These are phyloP conservation scores for Oryctolagus cuniculus DNA, from an alignment of 2,113 vertebrate species.

Conservation along the genomic window DNA sequence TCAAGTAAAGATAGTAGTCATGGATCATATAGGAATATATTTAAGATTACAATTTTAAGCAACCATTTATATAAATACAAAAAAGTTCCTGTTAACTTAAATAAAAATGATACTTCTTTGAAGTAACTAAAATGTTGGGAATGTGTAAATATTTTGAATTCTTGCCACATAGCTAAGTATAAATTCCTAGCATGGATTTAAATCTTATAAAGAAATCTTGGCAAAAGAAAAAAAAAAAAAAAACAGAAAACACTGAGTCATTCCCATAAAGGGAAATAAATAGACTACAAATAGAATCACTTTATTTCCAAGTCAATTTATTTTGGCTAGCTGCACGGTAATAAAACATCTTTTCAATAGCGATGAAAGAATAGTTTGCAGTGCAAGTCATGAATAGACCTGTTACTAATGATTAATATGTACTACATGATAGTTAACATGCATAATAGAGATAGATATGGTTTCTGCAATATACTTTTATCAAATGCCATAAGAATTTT, in stretches of 20 bases:
- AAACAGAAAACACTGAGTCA: conserved; percentile 53
- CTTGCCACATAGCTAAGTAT: conserved; percentile 53
- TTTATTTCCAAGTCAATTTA: conserved; percentile 71
- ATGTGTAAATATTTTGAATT: conserved; percentile 72
- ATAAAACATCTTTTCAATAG: conserved; percentile 28
- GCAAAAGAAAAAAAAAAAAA: conserved; percentile 55
- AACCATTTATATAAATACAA: conserved; percentile 36
- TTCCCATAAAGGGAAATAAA: conserved; percentile 72
- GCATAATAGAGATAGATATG: conserved; percentile 58
- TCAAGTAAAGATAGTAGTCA: conserved; percentile 57
- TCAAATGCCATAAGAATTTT: conserved; percentile 62
- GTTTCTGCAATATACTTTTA: conserved; percentile 74
- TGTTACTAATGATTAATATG: conserved; percentile 73
- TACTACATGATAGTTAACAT: conserved; percentile 67
- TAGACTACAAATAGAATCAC: conserved; percentile 67
- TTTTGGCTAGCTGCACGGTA: conserved; percentile 62
- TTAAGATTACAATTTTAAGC: conserved; percentile 59
- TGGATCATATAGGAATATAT: conserved; percentile 7
- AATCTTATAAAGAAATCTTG: conserved; percentile 66
- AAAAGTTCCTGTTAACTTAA: conserved; percentile 67
- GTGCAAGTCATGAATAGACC: conserved; percentile 50
- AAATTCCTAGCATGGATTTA: conserved; percentile 53
- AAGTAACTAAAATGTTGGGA: background rate
- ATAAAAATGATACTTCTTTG: conserved; percentile 11
- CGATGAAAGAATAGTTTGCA: conserved; percentile 58